Conservation (phyloP, 2,888 invertebrate genomes). For the Griposia aprilina region DNA sequence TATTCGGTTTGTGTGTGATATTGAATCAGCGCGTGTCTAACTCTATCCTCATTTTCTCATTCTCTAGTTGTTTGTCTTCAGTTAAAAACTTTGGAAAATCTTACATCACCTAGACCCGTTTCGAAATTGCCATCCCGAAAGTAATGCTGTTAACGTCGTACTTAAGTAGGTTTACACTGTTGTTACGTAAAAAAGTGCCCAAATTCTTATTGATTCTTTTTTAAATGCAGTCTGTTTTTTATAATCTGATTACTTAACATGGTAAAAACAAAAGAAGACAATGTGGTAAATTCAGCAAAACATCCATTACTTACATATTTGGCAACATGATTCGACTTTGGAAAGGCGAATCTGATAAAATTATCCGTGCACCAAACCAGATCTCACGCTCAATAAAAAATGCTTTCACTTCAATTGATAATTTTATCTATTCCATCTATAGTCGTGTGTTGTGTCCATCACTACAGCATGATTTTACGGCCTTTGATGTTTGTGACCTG, state of each 20-base stretch:
- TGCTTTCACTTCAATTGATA: slow-evolving; percentile 68
- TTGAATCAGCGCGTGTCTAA: neutral
- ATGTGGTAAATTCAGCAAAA: slow-evolving; percentile 26
- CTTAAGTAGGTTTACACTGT: neutral
- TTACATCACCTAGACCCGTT: neutral
- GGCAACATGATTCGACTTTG: slow-evolving; percentile 35
- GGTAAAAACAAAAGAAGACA: slow-evolving; percentile 19
- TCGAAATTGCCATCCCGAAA: slow-evolving; percentile 7
- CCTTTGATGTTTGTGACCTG: slow-evolving; percentile 44
- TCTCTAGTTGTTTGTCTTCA: slow-evolving; percentile 6
- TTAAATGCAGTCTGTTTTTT: slow-evolving; percentile 1
- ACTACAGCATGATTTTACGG: slow-evolving; percentile 32
- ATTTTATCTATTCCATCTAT: slow-evolving; percentile 61
- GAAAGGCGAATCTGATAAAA: slow-evolving; percentile 61
- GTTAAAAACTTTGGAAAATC: neutral
- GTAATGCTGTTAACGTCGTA: slow-evolving; percentile 11
- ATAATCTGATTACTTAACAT: slow-evolving; percentile 14
- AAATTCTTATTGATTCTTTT: neutral
- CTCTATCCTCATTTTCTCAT: neutral
- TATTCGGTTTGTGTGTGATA: neutral
- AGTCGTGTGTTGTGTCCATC: slow-evolving; percentile 52
- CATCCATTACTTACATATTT: slow-evolving; percentile 42
- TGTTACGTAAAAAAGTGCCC: neutral
- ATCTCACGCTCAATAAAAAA: slow-evolving; percentile 67
- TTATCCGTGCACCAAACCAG: slow-evolving; percentile 62